Percentiles rank a stretch among this genome's conserved stretches.
Conservation (phyloP, 2,113 vertebrate genomes). For the Anser brachyrhynchus region DNA sequence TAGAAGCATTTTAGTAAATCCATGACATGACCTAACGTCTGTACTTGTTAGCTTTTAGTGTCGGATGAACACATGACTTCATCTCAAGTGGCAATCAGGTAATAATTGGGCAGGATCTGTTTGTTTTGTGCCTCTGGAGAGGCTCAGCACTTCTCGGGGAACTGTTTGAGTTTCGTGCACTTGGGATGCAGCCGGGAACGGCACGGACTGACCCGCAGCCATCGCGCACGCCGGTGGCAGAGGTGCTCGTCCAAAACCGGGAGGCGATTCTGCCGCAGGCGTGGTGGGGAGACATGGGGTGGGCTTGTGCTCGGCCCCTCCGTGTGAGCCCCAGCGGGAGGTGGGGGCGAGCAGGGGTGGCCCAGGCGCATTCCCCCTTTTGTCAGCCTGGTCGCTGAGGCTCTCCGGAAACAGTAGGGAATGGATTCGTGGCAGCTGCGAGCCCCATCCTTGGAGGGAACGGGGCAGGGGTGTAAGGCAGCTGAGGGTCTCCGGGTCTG, state of each 20-base stretch:
- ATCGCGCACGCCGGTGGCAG: fast-evolving
- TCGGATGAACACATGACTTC: not conserved
- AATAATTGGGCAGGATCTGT: not conserved
- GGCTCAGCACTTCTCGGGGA: not conserved
- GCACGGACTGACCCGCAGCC: not conserved
- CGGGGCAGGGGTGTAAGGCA: not conserved
- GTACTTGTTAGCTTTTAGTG: not conserved
- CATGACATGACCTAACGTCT: not conserved
- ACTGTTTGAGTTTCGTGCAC: not conserved
- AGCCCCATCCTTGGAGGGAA: not conserved
- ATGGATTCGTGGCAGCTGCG: not conserved
- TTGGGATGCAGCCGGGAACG: not conserved
- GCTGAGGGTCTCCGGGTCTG: fast-evolving
- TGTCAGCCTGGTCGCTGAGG: not conserved
- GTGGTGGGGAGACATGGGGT: fast-evolving
- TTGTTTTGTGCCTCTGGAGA: not conserved
- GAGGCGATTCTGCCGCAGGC: not conserved
- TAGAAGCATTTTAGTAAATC: not conserved
- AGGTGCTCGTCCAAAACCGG: fast-evolving
- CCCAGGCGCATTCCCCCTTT: fast-evolving
- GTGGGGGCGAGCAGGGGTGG: not conserved
- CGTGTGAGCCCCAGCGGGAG: not conserved
- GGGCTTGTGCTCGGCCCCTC: fast-evolving
- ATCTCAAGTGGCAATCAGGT: not conserved
- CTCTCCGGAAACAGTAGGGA: fast-evolving